Base-by-base conservation (phyloP, 2,888 invertebrate species). In the Sinopyrophorus schimmeli region DNA sequence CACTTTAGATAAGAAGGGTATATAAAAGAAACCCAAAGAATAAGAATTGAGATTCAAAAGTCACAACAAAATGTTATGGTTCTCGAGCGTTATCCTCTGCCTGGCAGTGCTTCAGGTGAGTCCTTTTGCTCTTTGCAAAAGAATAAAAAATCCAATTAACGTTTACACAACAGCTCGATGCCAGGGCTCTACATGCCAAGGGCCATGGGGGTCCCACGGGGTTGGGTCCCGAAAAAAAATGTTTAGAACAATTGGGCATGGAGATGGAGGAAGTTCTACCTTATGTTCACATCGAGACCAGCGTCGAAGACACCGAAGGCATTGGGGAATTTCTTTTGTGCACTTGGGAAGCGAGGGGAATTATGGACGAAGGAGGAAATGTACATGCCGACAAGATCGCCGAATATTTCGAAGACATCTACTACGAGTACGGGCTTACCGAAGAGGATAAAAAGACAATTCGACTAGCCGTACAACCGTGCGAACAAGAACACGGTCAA, bases 231-330 rank as follows among this genome's bases (percentile, higher is more conserved):
- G 24, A 24, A 24, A 9, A 24, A 7, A 10, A 24, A 24, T 24
- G 24, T 24, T 24, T 24, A 24, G 10, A 3, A 24, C n/a, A 24
- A 24, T 9, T 24, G 10, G 10, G 10, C 9, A 7, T 24, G 3
- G n/a, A 24, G 3, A 24, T 24, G 24, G 10, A 24, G 10, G 24
- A 24, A 9, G 24, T 24, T 24, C 10, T 24, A 24, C 24, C 24
- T 5, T 24, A 24, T 9, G 24, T 24, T 24, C 24, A 24, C 7
- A 10, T 24, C 3, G 24, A 7, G 10, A 24, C 24, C 4, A 7
- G n/a, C 10, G n/a, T 10, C 5, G 3, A 3, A 9, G 24, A 24
- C 10, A 5, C 3, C 3, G 24, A 24, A 24, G 7, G 24, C 6
- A 24, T 24, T 9, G 9, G 24, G 4, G 24, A 24, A 24, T 24